phyloP scores from a whole-genome alignment of 2,113 vertebrate species.

The zebrafish (Danio rerio) region GRCz12tu NC_133176.1:26436001-26436500 shows the following conservation, averaged over 20 bases:
- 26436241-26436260: background rate
- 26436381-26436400: background rate
- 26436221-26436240: background rate
- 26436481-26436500: background rate
- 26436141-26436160: no score
- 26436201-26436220: constrained; percentile 9
- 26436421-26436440: background rate
- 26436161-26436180: no score
- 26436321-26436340: constrained; percentile 57
- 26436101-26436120: no score
- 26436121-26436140: no score
- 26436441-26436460: background rate
- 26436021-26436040: no score
- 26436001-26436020: no score
- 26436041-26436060: no score
- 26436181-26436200: no score
- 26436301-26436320: constrained; percentile 12
- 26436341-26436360: constrained; percentile 65
- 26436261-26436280: background rate
- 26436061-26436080: no score
- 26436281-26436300: constrained; percentile 15
- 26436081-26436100: no score
- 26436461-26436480: background rate
- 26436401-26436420: background rate
- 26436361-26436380: constrained; percentile 57